Conservation (phyloP, 2,113 vertebrate species). For the Dicrurus megarhynchus region DNA sequence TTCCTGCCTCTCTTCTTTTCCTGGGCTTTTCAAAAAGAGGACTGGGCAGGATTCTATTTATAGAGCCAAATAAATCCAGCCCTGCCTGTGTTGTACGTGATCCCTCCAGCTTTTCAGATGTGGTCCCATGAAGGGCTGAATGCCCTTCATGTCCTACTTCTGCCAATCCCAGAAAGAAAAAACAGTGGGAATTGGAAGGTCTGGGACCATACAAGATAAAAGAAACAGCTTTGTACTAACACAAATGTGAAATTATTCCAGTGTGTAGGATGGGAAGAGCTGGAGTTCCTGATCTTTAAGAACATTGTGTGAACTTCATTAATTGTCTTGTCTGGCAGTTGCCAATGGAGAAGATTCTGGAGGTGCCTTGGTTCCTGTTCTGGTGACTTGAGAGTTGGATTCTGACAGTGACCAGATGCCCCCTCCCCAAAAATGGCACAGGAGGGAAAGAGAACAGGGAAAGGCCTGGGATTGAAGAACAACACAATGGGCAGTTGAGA, state of each 20-base stretch:
- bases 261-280: neutral
- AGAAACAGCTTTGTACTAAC: neutral
- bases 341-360: neutral
- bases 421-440: rapidly evolving
- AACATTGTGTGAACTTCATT: neutral
- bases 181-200: neutral
- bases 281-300: neutral
- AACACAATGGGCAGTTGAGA: neutral
- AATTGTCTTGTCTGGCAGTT: neutral
- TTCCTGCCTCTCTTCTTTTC: conserved; percentile 63
- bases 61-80: conserved; percentile 65
- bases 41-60: conserved; percentile 50
- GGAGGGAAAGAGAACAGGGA: neutral
- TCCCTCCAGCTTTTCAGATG: conserved; percentile 11
- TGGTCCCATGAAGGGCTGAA: neutral
- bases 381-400: neutral
- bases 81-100: neutral
- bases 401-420: neutral
- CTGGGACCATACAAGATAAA: neutral
- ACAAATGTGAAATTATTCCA: neutral
- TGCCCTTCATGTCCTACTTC: neutral
- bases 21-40: conserved; percentile 32
- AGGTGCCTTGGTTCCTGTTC: neutral
- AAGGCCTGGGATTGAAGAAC: neutral
- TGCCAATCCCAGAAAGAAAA: neutral